Evolutionary conservation across 2,113 vertebrate genomes (phyloP), one percentile per base, ranked within the genome.

Genomic region (Xiphophorus couchianus): DNA sequence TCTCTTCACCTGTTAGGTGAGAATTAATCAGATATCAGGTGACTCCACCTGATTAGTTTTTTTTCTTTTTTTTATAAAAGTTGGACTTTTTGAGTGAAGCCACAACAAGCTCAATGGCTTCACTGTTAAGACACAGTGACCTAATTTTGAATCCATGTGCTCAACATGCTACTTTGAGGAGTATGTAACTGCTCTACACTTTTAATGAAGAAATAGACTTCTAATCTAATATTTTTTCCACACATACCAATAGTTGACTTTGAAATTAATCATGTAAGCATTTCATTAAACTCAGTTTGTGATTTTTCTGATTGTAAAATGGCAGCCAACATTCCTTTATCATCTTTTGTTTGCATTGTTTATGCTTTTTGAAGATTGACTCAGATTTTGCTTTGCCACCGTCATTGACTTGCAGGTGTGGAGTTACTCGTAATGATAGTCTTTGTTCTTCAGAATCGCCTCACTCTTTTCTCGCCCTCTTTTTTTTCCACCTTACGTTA

Each of bases 1-100:
- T 86, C 72, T 74, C 83, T 37, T 92, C 93, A 92, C 93, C 92
- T 93, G 91, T 90, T 77, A 86, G 63, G 62, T 71, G 69, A 78
- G 78, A 77, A 84, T 85, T 90, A 92, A 90, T 82, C 77, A 89
- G 89, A 89, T 48, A 62, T 83, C 84, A 88, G 83, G 81, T 81
- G 78, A 83, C 82, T 84, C 68, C 70, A 70, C 29, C 70, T 19
- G 17, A 48, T 17, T 19, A 17, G 14, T 19, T 19, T 2, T 1
- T 11, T 37, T 3, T 14, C 5, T 15, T 5, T 44, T 51, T 31
- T 28, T 28, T 28, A 28, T 28, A 28, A 28, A 72, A 19, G 27
- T 61, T 30, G 27, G 66, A 42, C 82, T 76, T 87, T 77, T 29
- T 73, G 67, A 31, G 48, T 4, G 66, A n/a, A 63, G 71, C 69